Evolutionary conservation across 2,888 invertebrate genomes (phyloP).

Genomic region (Schizaphis graminum): DNA sequence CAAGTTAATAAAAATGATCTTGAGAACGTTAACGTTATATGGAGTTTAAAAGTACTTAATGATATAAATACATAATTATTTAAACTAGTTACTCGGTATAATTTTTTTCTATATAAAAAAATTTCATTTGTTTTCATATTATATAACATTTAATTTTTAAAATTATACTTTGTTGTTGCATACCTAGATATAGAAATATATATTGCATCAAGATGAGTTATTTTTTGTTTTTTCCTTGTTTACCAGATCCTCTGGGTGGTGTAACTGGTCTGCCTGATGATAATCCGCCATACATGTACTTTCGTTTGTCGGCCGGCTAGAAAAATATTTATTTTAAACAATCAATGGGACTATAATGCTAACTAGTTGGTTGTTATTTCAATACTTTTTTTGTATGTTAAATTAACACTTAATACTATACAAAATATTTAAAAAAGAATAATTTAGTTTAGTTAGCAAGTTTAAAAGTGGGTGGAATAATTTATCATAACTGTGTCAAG

Average conservation of each 20-base stretch:
- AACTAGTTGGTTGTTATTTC: neutral
- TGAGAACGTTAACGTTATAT: constrained; percentile 45
- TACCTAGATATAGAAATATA: constrained; percentile 47
- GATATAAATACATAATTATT: constrained; percentile 57
- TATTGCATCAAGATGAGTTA: constrained; percentile 61
- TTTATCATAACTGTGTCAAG: neutral
- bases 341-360: neutral
- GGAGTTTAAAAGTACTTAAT: constrained; percentile 52
- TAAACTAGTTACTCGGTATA: constrained; percentile 61
- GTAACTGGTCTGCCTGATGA: constrained; percentile 93
- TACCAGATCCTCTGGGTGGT: constrained; percentile 90
- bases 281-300: constrained; percentile 89
- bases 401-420: neutral
- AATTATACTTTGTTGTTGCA: constrained; percentile 57
- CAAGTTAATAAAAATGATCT: constrained; percentile 54
- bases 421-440: neutral
- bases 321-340: constrained; percentile 70
- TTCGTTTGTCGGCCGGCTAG: constrained; percentile 98
- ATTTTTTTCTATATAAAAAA: constrained; percentile 46
- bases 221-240: constrained; percentile 93
- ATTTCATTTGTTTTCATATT: constrained; percentile 47
- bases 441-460: neutral
- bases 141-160: constrained; percentile 55
- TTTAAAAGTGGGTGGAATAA: neutral
- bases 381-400: neutral